These are phyloP conservation scores for Mustelus asterias DNA, from an alignment of 2,113 vertebrate genomes.

Conservation along the genomic window DNA sequence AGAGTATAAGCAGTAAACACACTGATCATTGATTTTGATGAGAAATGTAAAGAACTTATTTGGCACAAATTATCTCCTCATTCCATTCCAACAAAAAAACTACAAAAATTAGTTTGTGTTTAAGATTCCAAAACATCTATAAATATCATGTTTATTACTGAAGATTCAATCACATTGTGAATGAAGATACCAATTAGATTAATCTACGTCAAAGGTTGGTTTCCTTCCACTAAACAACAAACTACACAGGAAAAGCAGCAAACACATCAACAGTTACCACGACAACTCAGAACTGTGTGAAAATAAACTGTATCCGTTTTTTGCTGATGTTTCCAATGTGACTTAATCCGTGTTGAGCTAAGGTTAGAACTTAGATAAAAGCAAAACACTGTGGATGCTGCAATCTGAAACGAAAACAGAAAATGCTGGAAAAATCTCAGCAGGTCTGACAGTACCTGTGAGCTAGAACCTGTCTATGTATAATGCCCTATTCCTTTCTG, in stretches of 20 bases:
- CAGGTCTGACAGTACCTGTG: too few relatives aligned
- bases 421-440: too few relatives aligned
- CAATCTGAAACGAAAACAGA: too few relatives aligned
- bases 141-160: neutral
- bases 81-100: neutral
- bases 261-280: neutral
- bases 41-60: neutral
- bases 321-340: neutral
- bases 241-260: neutral
- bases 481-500: neutral
- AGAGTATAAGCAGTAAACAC: neutral
- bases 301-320: neutral
- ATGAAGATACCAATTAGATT: neutral
- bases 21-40: neutral
- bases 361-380: neutral
- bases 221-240: neutral
- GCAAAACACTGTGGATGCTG: too few relatives aligned
- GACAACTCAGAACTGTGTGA: neutral
- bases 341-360: neutral
- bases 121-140: neutral
- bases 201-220: neutral
- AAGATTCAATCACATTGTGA: neutral
- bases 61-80: neutral
- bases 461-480: neutral
- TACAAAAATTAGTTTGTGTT: neutral